Evolutionary conservation across 2,113 vertebrate genomes (phyloP).

Genomic region (Megaptera novaeangliae): DNA sequence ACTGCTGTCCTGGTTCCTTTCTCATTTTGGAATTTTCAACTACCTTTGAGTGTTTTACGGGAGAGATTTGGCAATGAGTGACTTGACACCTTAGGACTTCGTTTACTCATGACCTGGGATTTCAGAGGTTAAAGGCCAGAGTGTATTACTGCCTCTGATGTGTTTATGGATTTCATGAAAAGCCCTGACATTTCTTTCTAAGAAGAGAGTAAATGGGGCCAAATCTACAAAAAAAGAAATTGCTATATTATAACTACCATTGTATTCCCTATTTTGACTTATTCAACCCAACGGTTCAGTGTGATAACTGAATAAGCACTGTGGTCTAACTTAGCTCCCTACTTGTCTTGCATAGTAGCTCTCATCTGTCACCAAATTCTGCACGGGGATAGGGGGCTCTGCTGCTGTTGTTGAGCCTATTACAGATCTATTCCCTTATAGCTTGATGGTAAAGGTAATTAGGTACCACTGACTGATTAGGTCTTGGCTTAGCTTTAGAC

Average conservation of each 20-base stretch:
- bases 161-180: constrained; percentile 45
- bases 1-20: neutral
- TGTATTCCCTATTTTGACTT: neutral
- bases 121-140: constrained; percentile 41
- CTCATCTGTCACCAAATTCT: constrained; percentile 2
- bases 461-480: constrained; percentile 18
- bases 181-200: neutral
- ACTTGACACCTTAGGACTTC: constrained; percentile 14
- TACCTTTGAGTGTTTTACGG: constrained; percentile 19
- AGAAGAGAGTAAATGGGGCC: neutral
- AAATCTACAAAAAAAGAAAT: constrained; percentile 6
- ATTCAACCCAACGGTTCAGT: neutral
- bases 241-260: neutral
- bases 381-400: neutral
- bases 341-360: neutral
- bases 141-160: neutral
- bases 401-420: neutral
- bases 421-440: neutral
- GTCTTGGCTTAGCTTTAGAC: neutral
- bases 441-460: constrained; percentile 45
- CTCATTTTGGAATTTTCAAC: constrained; percentile 21
- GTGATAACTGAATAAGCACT: neutral
- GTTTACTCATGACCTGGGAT: constrained; percentile 10
- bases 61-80: constrained; percentile 1
- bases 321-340: neutral